Evolutionary conservation across 2,797 vertebrate species (phyloP), one percentile per base, ranked within the genome.

Genomic region (Cossypha niveicapilla): DNA sequence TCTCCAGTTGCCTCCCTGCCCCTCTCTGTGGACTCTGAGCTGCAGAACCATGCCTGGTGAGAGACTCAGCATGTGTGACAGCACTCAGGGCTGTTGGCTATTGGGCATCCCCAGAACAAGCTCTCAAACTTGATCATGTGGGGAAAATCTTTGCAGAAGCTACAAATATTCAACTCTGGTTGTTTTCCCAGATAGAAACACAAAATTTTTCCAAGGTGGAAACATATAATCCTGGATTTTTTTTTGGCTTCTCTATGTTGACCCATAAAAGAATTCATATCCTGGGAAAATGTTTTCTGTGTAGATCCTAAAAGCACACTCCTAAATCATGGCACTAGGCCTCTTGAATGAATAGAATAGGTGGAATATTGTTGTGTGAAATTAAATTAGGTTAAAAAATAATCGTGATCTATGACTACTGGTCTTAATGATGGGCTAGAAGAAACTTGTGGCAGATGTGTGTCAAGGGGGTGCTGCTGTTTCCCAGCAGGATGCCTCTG

Each of bases 301-400:
- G n/a, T 80, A 10, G 12, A 6, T 74, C 0, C 0, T 44, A 78
- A 83, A 92, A 90, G 16, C 42, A 25, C 0, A 0, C 18, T 91
- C 53, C 27, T 57, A 62, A 68, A 65, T 86, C 54, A 44, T 41
- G 37, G 30, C 60, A 50, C 17, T 50, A 66, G 23, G 16, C 37
- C n/a, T 51, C 7, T 28, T 65, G 62, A 90, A 71, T 65, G 14
- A 1, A 1, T 53, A 18, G 15, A 42, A 18, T 25, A 71, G 30
- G 34, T 58, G 35, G n/a, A 76, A 81, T 57, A 61, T n/a, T 75
- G n/a, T 47, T 66, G 27, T 28, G 19, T 51, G 67, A 76, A 91
- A 62, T 50, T 10, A 58, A 34, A 54, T 82, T 5, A 66, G 32
- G 12, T 56, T 86, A 7, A 5, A 13, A 44, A 75, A 47, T 30